phyloP scores from a whole-genome alignment of 1,140 invertebrate species.

The Diploscapter pachys region DNA sequence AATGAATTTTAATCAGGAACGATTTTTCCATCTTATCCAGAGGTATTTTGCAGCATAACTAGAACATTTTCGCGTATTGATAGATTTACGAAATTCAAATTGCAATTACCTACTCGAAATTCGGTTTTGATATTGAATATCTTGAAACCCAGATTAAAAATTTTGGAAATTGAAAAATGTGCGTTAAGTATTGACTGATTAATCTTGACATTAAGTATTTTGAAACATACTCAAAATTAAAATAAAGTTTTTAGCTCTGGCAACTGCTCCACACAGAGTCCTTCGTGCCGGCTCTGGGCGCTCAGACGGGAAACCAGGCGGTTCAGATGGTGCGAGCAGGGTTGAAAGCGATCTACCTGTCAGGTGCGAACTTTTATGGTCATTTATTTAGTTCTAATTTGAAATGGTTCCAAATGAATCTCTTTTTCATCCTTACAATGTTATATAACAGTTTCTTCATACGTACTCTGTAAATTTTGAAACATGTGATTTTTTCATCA shows the following conservation, averaged over 20 bases:
- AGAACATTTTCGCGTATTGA: no score
- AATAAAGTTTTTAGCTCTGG: conserved; percentile 49
- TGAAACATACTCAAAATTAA: no score
- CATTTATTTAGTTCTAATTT: not conserved
- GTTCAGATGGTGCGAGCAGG: conserved; percentile 61
- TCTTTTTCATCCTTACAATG: no score
- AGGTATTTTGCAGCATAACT: no score
- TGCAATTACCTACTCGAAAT: no score
- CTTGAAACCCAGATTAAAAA: no score
- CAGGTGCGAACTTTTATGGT: conserved; percentile 38
- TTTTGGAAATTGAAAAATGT: no score
- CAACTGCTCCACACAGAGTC: conserved; percentile 55
- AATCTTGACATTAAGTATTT: no score
- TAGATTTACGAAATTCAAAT: no score
- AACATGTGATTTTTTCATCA: not conserved
- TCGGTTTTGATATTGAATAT: no score
- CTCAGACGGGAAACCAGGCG: conserved; percentile 60
- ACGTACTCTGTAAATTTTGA: not conserved
- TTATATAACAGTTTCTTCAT: no score
- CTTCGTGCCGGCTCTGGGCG: conserved; percentile 58
- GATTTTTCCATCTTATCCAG: not conserved
- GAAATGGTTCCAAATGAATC: not conserved
- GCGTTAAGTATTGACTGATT: no score
- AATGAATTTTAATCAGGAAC: not conserved
- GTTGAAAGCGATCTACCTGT: conserved; percentile 60